phyloP scores from a whole-genome alignment of 1,140 invertebrate genomes.

The Trichonephila inaurata region DNA sequence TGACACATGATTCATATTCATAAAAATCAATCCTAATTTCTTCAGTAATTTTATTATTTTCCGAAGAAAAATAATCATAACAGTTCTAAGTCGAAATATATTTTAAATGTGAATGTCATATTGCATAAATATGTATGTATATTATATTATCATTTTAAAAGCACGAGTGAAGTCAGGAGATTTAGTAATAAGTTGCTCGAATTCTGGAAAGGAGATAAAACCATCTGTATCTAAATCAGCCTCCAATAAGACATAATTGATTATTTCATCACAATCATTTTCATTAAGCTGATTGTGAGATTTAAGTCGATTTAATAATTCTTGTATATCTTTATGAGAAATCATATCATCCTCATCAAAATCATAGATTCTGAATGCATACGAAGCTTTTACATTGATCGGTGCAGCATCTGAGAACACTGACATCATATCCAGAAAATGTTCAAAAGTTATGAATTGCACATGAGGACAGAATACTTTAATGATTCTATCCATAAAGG shows the following conservation, averaged over 20 bases:
- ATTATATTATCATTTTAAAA: conserved; percentile 41
- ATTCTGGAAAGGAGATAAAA: conserved; percentile 94
- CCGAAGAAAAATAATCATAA: too few relatives aligned
- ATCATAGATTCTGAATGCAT: conserved; percentile 98
- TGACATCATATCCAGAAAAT: conserved; percentile 98
- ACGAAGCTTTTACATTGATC: conserved; percentile 94
- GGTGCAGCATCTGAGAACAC: conserved; percentile 95
- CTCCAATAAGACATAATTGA: conserved; percentile 87
- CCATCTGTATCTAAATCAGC: conserved; percentile 96
- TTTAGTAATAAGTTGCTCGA: conserved; percentile 96
- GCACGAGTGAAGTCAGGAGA: conserved; percentile 89
- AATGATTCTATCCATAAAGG: conserved; percentile 94
- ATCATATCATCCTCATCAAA: conserved; percentile 93
- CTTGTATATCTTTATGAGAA: conserved; percentile 81
- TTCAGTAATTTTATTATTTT: too few relatives aligned
- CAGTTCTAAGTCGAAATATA: too few relatives aligned
- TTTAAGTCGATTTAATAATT: conserved; percentile 81
- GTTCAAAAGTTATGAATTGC: conserved; percentile 96
- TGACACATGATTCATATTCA: too few relatives aligned
- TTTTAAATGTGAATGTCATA: too few relatives aligned
- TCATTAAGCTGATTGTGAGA: conserved; percentile 77
- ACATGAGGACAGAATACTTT: conserved; percentile 95
- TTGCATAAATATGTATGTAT: too few relatives aligned
- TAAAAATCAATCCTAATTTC: too few relatives aligned
- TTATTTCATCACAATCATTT: conserved; percentile 81